Percentiles rank a stretch among this genome's conserved stretches.
Evolutionary conservation across 2,797 vertebrate genomes (phyloP).

Genomic region (Eutrigla gurnardus): DNA sequence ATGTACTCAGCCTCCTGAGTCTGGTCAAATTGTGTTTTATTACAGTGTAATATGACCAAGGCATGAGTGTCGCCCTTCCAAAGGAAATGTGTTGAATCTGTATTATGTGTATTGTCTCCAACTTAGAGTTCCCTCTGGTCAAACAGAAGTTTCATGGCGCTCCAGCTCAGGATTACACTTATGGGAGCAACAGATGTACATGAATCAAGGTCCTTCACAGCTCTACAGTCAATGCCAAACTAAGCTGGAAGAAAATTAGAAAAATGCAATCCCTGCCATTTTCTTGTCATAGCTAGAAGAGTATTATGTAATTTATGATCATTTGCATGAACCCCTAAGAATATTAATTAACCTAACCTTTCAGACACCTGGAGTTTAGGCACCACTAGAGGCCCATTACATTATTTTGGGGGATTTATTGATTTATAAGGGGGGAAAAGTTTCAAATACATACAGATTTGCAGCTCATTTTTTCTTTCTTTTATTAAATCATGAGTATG

Average conservation of each 20-base stretch:
- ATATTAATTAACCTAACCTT: constrained; percentile 33
- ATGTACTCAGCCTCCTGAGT: not conserved
- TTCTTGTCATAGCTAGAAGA: constrained; percentile 9
- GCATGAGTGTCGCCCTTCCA: constrained; percentile 2
- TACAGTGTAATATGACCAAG: not conserved
- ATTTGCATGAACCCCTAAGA: constrained; percentile 20
- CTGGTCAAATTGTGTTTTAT: not conserved
- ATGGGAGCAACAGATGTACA: constrained; percentile 51
- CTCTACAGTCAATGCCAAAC: constrained; percentile 36
- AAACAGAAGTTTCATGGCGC: constrained; percentile 16
- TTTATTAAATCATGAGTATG: not conserved
- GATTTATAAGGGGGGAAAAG: not conserved
- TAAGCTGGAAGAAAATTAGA: constrained; percentile 37
- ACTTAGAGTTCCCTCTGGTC: constrained; percentile 7
- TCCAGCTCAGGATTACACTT: constrained; percentile 32
- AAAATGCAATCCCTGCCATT: constrained; percentile 25
- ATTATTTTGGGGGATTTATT: constrained; percentile 6
- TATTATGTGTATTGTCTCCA: constrained; percentile 10
- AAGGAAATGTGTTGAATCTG: not conserved
- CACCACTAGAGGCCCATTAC: not conserved
- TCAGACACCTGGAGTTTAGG: not conserved
- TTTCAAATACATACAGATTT: not conserved
- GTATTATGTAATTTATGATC: constrained; percentile 37
- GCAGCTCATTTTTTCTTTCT: not conserved
- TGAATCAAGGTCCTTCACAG: constrained; percentile 39